Evolutionary conservation across 2,888 invertebrate genomes (phyloP).

Genomic region (Diaphora mendica): DNA sequence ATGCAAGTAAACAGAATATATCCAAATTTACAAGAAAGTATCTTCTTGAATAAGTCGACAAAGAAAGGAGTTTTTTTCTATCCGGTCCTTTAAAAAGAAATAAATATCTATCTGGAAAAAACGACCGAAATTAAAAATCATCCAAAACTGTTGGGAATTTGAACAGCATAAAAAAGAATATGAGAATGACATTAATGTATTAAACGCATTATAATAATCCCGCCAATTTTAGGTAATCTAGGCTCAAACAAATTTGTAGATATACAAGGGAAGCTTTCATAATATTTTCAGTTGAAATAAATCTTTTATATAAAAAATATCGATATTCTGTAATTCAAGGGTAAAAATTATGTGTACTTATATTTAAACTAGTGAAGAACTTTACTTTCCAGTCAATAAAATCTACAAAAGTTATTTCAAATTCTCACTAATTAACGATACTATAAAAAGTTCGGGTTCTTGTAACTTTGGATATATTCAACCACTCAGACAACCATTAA

Average conservation of each 20-base stretch:
- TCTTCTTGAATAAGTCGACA: neutral
- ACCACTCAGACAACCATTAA: slow-evolving; percentile 15
- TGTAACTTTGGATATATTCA: neutral
- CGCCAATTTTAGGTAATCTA: neutral
- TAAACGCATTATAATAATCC: too few species aligned
- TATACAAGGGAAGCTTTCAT: neutral
- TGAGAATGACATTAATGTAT: neutral
- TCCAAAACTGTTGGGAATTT: neutral
- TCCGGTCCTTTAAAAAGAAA: neutral
- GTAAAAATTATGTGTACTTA: neutral
- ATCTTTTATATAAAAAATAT: too few species aligned
- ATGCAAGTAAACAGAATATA: neutral
- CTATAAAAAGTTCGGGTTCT: too few species aligned
- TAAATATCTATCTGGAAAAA: neutral
- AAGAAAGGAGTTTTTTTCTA: neutral
- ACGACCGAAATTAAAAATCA: neutral
- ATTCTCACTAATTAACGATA: neutral
- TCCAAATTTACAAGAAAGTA: neutral
- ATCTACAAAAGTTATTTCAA: neutral
- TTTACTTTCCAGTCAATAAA: neutral
- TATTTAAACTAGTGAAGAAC: neutral
- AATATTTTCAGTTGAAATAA: neutral
- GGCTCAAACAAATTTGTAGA: neutral
- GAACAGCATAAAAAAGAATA: neutral
- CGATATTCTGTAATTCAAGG: neutral